Conservation (phyloP, 2,113 vertebrate species). For the zebrafish (Danio rerio) region GRCz12tu NC_133179.1:12838501-12839000, state of each 20-base stretch:
- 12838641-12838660: constrained; percentile 93
- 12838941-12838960: too few species aligned
- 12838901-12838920: too few species aligned
- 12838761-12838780: constrained; percentile 82
- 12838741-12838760: constrained; percentile 91
- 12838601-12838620: constrained; percentile 79
- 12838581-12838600: constrained; percentile 64
- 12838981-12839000: too few species aligned
- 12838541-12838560: constrained; percentile 75
- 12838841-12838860: too few species aligned
- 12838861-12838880: too few species aligned
- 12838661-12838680: constrained; percentile 92
- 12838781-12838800: too few species aligned
- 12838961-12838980: too few species aligned
- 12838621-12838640: constrained; percentile 91
- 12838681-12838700: constrained; percentile 92
- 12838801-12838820: too few species aligned
- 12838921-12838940: too few species aligned
- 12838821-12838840: too few species aligned
- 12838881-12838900: too few species aligned
- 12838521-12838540: constrained; percentile 37
- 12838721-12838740: constrained; percentile 95
- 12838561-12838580: constrained; percentile 64
- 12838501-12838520: constrained; percentile 17
- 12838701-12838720: constrained; percentile 92